Evolutionary conservation across 1,140 invertebrate genomes (phyloP).

Genomic region (Riptortus pedestris): DNA sequence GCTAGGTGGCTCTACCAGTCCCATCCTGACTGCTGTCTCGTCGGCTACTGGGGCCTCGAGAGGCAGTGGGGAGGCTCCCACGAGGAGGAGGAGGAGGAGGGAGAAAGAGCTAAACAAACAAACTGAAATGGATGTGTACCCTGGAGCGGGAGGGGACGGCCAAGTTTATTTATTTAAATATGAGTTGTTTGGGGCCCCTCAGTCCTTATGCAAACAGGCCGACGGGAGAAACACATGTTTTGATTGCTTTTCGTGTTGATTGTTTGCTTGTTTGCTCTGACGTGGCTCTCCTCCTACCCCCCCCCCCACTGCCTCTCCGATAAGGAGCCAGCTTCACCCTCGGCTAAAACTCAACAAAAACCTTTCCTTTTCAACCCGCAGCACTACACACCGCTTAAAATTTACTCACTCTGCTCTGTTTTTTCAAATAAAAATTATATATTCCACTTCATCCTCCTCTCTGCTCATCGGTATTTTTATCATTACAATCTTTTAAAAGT

Average conservation of each 20-base stretch:
- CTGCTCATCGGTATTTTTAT: too few relatives aligned
- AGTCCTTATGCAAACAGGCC: slow-evolving; percentile 28
- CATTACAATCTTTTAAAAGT: too few relatives aligned
- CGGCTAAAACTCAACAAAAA: slow-evolving; percentile 8
- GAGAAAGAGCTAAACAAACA: slow-evolving; percentile 28
- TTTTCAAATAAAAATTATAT: too few relatives aligned
- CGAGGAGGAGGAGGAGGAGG: slow-evolving; percentile 14
- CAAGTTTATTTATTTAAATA: slow-evolving; percentile 35
- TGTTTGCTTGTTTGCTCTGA: slow-evolving; percentile 33
- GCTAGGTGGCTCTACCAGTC: slow-evolving; percentile 1
- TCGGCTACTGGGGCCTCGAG: slow-evolving; percentile 1
- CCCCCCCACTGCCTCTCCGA: background rate
- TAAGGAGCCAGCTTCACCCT: slow-evolving; percentile 12
- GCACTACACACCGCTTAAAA: too few relatives aligned
- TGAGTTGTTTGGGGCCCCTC: slow-evolving; percentile 31
- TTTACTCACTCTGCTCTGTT: too few relatives aligned
- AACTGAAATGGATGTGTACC: slow-evolving; percentile 29
- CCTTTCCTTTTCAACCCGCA: too few relatives aligned
- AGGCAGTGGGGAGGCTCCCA: background rate
- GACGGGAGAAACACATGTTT: slow-evolving; percentile 33
- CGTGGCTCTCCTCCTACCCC: slow-evolving; percentile 26
- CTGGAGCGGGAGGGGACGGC: slow-evolving; percentile 19
- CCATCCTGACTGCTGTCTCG: background rate
- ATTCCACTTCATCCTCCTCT: too few relatives aligned
- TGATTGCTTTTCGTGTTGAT: slow-evolving; percentile 34